phyloP scores from a whole-genome alignment of 1,140 invertebrate species.

The Pectinophora gossypiella region DNA sequence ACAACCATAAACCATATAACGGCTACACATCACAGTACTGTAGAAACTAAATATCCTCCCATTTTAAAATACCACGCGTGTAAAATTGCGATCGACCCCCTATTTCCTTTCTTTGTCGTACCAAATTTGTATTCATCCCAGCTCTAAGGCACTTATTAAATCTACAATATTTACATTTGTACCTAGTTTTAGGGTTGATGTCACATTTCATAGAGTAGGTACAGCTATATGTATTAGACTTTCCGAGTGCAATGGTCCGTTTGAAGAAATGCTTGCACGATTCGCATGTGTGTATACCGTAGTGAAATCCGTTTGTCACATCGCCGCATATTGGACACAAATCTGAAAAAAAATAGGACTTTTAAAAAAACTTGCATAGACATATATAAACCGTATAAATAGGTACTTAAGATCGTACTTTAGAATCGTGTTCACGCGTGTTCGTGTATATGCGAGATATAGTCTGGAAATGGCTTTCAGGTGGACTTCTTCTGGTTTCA shows the following conservation, averaged over 20 bases:
- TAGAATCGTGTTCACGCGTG: too few species aligned
- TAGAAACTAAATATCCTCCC: too few species aligned
- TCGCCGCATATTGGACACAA: slow-evolving; percentile 46
- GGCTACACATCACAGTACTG: too few species aligned
- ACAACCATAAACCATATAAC: too few species aligned
- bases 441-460: too few species aligned
- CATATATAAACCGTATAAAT: too few species aligned
- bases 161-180: slow-evolving; percentile 38
- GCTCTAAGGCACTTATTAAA: slow-evolving; percentile 33
- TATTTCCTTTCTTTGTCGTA: slow-evolving; percentile 12
- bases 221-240: slow-evolving; percentile 23
- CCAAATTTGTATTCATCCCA: slow-evolving; percentile 38
- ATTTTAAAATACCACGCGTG: too few species aligned
- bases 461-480: too few species aligned
- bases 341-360: too few species aligned
- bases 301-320: slow-evolving; percentile 32
- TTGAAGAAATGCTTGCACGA: slow-evolving; percentile 60
- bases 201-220: slow-evolving; percentile 14
- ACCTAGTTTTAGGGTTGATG: slow-evolving; percentile 25
- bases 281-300: slow-evolving; percentile 44
- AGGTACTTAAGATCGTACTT: too few species aligned
- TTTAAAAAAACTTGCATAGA: too few species aligned
- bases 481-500: too few species aligned
- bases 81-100: neutral
- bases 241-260: slow-evolving; percentile 29